Percentiles rank a stretch among this genome's conserved stretches.
Evolutionary conservation across 2,113 vertebrate genomes (phyloP).

Genomic region (Phyllostomus discolor): DNA sequence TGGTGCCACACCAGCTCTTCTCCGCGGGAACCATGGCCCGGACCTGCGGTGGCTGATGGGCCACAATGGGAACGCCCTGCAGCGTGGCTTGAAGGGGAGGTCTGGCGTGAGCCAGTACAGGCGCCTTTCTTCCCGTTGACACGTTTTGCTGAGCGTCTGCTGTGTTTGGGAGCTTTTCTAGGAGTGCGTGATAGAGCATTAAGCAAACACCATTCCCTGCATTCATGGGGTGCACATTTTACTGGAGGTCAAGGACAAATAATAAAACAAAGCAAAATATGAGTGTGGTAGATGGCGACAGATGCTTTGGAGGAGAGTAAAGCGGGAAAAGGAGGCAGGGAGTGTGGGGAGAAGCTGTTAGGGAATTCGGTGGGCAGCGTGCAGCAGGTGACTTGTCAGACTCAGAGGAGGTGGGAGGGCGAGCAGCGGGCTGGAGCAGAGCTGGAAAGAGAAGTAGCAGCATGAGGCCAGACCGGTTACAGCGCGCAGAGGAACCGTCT

Average conservation of each 20-base stretch:
- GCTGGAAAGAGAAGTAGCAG: not conserved
- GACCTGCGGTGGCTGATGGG: rapidly evolving
- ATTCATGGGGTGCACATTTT: not conserved
- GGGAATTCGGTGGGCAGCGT: not conserved
- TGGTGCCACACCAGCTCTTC: rapidly evolving
- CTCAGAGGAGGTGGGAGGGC: too few relatives aligned
- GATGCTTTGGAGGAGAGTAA: not conserved
- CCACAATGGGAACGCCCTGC: not conserved
- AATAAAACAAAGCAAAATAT: too few relatives aligned
- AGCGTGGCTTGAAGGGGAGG: rapidly evolving
- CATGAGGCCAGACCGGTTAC: not conserved
- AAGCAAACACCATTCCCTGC: not conserved
- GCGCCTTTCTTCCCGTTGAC: rapidly evolving
- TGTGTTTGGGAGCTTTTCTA: not conserved
- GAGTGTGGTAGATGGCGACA: too few relatives aligned
- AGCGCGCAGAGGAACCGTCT: rapidly evolving
- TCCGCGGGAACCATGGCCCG: too few relatives aligned
- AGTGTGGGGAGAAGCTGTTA: not conserved
- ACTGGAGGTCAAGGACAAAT: not conserved
- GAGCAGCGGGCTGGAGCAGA: too few relatives aligned
- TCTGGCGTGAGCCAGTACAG: rapidly evolving
- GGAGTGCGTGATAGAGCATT: not conserved
- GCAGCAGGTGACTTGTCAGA: too few relatives aligned
- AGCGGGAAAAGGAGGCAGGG: not conserved
- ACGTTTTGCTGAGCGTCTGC: not conserved